Percentiles rank a stretch among this genome's conserved stretches.
phyloP scores from a whole-genome alignment of 2,797 vertebrate species.

The Coregonus suidteri region DNA sequence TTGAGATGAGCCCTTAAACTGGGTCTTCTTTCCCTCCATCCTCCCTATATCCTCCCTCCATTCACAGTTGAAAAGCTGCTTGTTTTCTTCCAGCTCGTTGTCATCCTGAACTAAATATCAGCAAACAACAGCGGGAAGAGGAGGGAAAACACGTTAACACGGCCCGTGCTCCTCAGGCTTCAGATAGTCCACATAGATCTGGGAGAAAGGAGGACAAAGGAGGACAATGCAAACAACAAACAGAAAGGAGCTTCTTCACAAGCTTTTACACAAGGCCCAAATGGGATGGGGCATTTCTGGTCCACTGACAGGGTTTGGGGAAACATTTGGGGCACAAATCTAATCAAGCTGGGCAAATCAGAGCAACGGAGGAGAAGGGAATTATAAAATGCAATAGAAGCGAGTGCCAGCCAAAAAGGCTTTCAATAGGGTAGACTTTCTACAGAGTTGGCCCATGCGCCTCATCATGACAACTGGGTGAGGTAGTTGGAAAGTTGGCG shows the following conservation, averaged over 20 bases:
- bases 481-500: background rate
- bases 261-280: conserved; percentile 28
- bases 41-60: background rate
- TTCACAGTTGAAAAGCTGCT: conserved; percentile 63
- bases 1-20: conserved; percentile 3
- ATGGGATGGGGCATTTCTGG: conserved; percentile 37
- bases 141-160: conserved; percentile 36
- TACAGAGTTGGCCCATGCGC: conserved; percentile 16
- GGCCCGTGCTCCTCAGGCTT: conserved; percentile 48
- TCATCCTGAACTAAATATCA: conserved; percentile 72
- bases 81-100: conserved; percentile 75
- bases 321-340: conserved; percentile 62
- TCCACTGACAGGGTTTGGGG: conserved; percentile 65
- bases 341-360: conserved; percentile 44
- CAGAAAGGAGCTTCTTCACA: conserved; percentile 39
- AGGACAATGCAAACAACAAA: conserved; percentile 52
- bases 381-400: conserved; percentile 29
- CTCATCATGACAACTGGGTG: conserved; percentile 28
- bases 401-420: conserved; percentile 51
- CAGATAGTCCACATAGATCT: conserved; percentile 10
- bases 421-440: conserved; percentile 33
- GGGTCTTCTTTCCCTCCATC: conserved; percentile 1
- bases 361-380: conserved; percentile 28
- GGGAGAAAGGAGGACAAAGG: conserved; percentile 28
- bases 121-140: conserved; percentile 69